Conservation (phyloP, 1,140 invertebrate species). For the Temnothorax curvispinosus region DNA sequence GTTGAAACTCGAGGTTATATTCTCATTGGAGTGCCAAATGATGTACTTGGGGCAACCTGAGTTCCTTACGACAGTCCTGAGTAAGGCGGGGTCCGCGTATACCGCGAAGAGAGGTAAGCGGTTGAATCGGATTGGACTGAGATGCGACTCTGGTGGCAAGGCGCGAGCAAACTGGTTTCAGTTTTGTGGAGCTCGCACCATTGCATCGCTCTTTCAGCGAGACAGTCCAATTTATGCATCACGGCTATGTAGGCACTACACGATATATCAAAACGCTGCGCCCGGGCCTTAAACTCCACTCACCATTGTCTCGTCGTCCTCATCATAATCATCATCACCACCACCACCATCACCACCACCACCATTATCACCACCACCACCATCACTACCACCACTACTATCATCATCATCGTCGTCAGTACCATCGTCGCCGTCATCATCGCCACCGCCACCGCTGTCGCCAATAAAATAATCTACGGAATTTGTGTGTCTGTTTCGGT, state of each 20-base stretch:
- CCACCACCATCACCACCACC: not conserved
- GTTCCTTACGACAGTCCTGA: constrained; percentile 76
- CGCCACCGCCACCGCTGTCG: not conserved
- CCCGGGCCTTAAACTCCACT: constrained; percentile 80
- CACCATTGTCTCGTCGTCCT: constrained; percentile 71
- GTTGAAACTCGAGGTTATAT: not conserved
- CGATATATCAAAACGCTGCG: constrained; percentile 83
- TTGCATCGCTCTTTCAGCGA: constrained; percentile 84
- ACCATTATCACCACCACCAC: not conserved
- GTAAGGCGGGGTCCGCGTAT: constrained; percentile 83
- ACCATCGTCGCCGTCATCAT: not conserved
- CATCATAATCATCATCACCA: constrained; percentile 14
- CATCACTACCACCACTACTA: not conserved
- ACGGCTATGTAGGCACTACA: constrained; percentile 86
- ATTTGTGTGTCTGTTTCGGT: constrained; percentile 40
- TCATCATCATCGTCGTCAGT: not conserved
- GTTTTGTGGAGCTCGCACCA: constrained; percentile 85
- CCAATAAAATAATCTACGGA: constrained; percentile 30
- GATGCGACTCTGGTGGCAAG: constrained; percentile 78
- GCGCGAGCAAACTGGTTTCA: constrained; percentile 84
- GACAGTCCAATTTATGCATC: constrained; percentile 87
- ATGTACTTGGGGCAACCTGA: not conserved
- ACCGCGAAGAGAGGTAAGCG: constrained; percentile 82
- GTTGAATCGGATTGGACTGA: constrained; percentile 85
- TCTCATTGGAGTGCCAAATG: no score